Conservation (phyloP, 1,140 invertebrate species). For the Leptinotarsa texana region DNA sequence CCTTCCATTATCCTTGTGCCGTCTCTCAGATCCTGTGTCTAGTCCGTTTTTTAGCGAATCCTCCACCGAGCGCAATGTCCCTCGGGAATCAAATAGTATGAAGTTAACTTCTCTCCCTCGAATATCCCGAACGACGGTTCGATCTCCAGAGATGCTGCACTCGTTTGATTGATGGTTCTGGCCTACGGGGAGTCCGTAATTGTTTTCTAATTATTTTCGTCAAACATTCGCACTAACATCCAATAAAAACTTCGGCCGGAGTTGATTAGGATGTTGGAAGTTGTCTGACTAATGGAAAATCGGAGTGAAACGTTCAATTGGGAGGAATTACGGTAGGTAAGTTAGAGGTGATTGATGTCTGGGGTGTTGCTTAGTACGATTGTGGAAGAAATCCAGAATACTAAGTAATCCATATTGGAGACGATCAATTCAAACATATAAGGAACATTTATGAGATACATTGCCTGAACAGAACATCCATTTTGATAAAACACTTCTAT, state of each 20-base stretch:
- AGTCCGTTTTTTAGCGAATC: not conserved
- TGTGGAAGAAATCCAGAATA: too few species aligned
- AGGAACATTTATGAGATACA: not conserved
- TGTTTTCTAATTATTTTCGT: slow-evolving; percentile 45
- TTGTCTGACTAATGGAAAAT: slow-evolving; percentile 8
- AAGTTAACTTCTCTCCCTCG: slow-evolving; percentile 24
- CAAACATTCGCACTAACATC: slow-evolving; percentile 37
- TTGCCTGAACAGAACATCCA: not conserved
- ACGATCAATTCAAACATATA: not conserved
- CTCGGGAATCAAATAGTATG: slow-evolving; percentile 9
- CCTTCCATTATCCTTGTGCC: not conserved
- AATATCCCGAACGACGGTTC: slow-evolving; percentile 19
- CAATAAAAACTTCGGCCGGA: slow-evolving; percentile 19
- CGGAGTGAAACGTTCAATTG: not conserved
- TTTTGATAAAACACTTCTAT: not conserved
- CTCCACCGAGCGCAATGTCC: not conserved
- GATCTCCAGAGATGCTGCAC: slow-evolving; percentile 39
- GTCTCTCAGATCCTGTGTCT: not conserved
- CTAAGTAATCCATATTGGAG: too few species aligned
- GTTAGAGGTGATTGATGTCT: not conserved
- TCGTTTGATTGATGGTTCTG: slow-evolving; percentile 40
- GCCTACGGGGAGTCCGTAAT: slow-evolving; percentile 36
- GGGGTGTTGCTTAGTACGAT: not conserved
- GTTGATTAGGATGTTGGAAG: slow-evolving; percentile 20
- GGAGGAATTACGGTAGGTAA: not conserved